Evolutionary conservation across 2,888 invertebrate species (phyloP).

Genomic region (Sinopyrophorus schimmeli): DNA sequence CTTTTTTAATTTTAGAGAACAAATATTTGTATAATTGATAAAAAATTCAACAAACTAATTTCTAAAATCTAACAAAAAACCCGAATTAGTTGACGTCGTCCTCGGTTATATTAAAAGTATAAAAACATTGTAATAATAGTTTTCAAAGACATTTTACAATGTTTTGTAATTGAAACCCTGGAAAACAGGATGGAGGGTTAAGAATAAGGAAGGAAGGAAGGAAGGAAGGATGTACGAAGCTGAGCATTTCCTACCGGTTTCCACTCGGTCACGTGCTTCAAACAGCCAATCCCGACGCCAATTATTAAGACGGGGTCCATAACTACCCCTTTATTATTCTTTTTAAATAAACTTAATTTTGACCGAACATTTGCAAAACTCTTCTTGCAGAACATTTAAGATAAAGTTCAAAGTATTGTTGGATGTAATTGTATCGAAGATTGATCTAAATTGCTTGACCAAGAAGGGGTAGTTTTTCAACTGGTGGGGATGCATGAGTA

Average conservation of each 20-base stretch:
- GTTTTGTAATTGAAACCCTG: slow-evolving; percentile 19
- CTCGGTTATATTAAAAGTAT: too few species aligned
- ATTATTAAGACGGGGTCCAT: slow-evolving; percentile 2
- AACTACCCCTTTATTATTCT: not conserved
- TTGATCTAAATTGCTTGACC: not conserved
- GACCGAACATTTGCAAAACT: not conserved
- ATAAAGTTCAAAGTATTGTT: not conserved
- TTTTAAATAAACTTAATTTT: not conserved
- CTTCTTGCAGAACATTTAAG: not conserved
- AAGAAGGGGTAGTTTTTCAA: slow-evolving; percentile 23
- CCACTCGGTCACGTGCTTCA: slow-evolving; percentile 19
- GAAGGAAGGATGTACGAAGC: slow-evolving; percentile 49
- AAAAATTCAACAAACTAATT: too few species aligned
- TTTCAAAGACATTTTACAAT: slow-evolving; percentile 17
- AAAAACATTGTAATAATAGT: too few species aligned
- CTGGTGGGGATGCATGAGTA: slow-evolving; percentile 33
- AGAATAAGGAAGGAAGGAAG: slow-evolving; percentile 41
- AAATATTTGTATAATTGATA: too few species aligned
- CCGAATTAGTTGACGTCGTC: too few species aligned
- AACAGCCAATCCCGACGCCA: slow-evolving; percentile 4
- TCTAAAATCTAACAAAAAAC: too few species aligned
- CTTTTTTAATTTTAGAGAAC: too few species aligned
- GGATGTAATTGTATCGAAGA: not conserved
- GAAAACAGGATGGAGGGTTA: slow-evolving; percentile 29
- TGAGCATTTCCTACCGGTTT: slow-evolving; percentile 39